Evolutionary conservation across 2,797 vertebrate species (phyloP), one percentile per base, ranked within the genome.

Genomic region (Tolypeutes matacus): DNA sequence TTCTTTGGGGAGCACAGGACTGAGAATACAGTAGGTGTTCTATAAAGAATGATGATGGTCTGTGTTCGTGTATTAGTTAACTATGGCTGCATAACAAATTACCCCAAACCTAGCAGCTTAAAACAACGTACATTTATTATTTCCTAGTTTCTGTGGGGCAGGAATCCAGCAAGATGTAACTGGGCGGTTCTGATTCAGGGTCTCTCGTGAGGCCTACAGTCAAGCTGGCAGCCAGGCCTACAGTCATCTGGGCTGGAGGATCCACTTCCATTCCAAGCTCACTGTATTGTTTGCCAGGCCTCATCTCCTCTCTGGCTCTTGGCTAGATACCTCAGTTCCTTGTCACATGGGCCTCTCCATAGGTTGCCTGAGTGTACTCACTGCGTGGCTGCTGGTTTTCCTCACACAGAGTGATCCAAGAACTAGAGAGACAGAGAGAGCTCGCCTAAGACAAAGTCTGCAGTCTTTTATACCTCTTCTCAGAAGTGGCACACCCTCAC

Each of bases 341-440:
- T 5, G 18, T 29, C 11, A 6, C 0, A 0, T 6, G n/a, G 83
- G 39, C 20, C 20, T 64, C 51, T 62, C 15, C 5, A 0, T 1
- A 12, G 39, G 34, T 34, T 89, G 62, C 49, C 82, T 13, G 7
- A 46, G 39, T 9, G 49, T 51, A 23, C 51, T 46, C 58, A 21
- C 2, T 0, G 7, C 31, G 3, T 3, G 4, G 42, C 17, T 42
- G 31, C 60, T 75, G 31, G 51, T 27, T 42, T 58, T 23, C 29
- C 49, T 31, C 3, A 67, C 58, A 76, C 27, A 27, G 1, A 21
- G 42, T 31, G 64, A 65, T 29, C 23, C 27, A 20, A 86, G 53
- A 72, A 29, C 31, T 39, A 64, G 2, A 53, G 51, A 53, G 49
- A 51, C 51, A 17, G 51, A 56, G 53, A 56, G 18, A 56, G 53